Conservation (phyloP, 2,888 invertebrate genomes). For the Sminthurides aquaticus region DNA sequence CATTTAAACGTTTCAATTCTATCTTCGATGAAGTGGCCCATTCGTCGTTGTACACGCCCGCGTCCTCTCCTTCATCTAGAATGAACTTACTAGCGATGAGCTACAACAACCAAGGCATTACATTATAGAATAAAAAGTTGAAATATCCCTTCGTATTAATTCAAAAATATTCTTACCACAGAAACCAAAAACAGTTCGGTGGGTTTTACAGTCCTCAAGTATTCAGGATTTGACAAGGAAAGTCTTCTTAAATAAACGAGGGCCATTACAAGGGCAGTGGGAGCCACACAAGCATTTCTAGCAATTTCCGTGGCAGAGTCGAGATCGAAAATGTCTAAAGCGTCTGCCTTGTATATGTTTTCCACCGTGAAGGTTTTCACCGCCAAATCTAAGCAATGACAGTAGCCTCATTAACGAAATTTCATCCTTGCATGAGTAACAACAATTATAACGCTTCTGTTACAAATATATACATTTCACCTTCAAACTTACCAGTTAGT, state of each 20-base stretch:
- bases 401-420: neutral
- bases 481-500: conserved; percentile 60
- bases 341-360: conserved; percentile 58
- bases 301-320: conserved; percentile 69
- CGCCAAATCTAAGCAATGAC: conserved; percentile 61
- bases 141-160: neutral
- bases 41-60: conserved; percentile 81
- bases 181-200: conserved; percentile 91
- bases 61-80: conserved; percentile 85
- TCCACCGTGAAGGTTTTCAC: conserved; percentile 75
- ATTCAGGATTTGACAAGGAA: conserved; percentile 64
- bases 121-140: neutral
- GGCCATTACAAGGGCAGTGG: conserved; percentile 86
- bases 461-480: too few species aligned
- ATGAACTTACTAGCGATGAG: conserved; percentile 95
- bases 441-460: too few species aligned
- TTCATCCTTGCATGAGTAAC: neutral
- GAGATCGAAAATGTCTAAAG: conserved; percentile 66
- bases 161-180: conserved; percentile 59
- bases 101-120: conserved; percentile 48
- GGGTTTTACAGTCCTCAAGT: conserved; percentile 73
- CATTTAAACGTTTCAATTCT: conserved; percentile 64
- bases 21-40: conserved; percentile 84
- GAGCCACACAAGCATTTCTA: conserved; percentile 75
- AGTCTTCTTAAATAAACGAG: conserved; percentile 88